A percentile compares a stretch with the other conserved stretches of the same genome.
Conservation (phyloP, 2,888 invertebrate genomes). For the Chrysopilus asiliformis region DNA sequence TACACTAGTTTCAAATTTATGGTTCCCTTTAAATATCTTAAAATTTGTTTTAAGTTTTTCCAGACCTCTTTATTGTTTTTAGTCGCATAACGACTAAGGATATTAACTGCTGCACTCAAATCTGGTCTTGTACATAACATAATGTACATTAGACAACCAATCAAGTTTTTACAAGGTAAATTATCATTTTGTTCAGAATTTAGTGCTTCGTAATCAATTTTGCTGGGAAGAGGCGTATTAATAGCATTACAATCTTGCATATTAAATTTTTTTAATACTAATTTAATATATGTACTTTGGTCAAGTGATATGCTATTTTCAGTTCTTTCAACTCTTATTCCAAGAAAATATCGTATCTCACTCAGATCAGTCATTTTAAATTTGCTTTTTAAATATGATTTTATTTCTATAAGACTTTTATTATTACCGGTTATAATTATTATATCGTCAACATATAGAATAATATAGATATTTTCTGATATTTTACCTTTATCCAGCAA, state of each 20-base stretch:
- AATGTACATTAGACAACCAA: slow-evolving; percentile 17
- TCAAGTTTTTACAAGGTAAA: slow-evolving; percentile 16
- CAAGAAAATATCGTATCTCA: slow-evolving; percentile 15
- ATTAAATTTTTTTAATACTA: slow-evolving; percentile 18
- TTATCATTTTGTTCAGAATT: slow-evolving; percentile 17
- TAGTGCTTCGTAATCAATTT: slow-evolving; percentile 18
- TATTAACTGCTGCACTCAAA: slow-evolving; percentile 9
- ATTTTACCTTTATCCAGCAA: slow-evolving; percentile 15
- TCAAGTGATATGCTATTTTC: slow-evolving; percentile 10
- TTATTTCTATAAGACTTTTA: slow-evolving; percentile 13
- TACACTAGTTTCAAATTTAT: slow-evolving; percentile 11
- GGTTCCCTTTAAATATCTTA: slow-evolving; percentile 7
- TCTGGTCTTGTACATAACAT: slow-evolving; percentile 16
- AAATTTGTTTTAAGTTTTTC: slow-evolving; percentile 16
- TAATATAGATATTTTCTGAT: slow-evolving; percentile 17
- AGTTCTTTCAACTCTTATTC: slow-evolving; percentile 13
- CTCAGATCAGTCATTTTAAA: slow-evolving; percentile 17
- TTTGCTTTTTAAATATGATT: slow-evolving; percentile 16
- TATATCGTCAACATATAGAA: slow-evolving; percentile 18
- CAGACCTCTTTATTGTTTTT: slow-evolving; percentile 18
- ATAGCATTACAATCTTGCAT: slow-evolving; percentile 18
- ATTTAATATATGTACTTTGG: slow-evolving; percentile 15
- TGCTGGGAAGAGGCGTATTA: slow-evolving; percentile 17
- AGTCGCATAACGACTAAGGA: slow-evolving; percentile 14
- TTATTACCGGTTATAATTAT: slow-evolving; percentile 16